phyloP scores from a whole-genome alignment of 1,140 invertebrate genomes.

The Ostrea denselamellosa region DNA sequence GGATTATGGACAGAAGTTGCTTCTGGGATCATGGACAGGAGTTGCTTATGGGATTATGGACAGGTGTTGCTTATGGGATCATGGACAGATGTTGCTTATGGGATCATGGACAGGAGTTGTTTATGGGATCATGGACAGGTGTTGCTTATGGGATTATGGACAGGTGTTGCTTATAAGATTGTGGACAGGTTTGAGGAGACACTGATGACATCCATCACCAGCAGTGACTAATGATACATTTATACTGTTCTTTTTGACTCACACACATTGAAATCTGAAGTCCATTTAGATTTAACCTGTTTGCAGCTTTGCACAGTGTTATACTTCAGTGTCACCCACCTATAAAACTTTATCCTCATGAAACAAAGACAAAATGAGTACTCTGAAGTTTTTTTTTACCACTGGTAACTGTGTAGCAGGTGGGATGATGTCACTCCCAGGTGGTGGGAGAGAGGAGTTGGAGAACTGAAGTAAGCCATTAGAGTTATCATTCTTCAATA shows the following conservation, averaged over 20 bases:
- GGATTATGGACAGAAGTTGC: too few relatives aligned
- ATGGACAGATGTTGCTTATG: background rate
- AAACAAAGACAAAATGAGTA: background rate
- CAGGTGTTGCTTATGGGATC: too few relatives aligned
- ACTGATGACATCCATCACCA: too few relatives aligned
- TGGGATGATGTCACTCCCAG: slow-evolving; percentile 58
- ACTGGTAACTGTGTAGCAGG: slow-evolving; percentile 58
- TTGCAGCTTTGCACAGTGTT: too few relatives aligned
- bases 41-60: background rate
- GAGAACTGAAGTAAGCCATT: slow-evolving; percentile 76
- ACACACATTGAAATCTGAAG: too few relatives aligned
- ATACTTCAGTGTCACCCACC: too few relatives aligned
- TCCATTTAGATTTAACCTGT: too few relatives aligned
- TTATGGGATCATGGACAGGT: background rate
- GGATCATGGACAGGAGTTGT: background rate
- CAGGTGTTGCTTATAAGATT: background rate
- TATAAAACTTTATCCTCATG: background rate
- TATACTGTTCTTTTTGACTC: too few relatives aligned
- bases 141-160: background rate
- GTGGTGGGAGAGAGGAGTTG: slow-evolving; percentile 57
- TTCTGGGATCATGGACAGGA: too few relatives aligned
- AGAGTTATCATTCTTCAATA: slow-evolving; percentile 72
- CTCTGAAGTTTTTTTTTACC: slow-evolving; percentile 49
- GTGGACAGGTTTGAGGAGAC: too few relatives aligned
- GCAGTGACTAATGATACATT: too few relatives aligned